Evolutionary conservation across 30 jellyfish, hydroid and myxozoan species (phyloP).

Genomic region (Morbakka virulenta): DNA sequence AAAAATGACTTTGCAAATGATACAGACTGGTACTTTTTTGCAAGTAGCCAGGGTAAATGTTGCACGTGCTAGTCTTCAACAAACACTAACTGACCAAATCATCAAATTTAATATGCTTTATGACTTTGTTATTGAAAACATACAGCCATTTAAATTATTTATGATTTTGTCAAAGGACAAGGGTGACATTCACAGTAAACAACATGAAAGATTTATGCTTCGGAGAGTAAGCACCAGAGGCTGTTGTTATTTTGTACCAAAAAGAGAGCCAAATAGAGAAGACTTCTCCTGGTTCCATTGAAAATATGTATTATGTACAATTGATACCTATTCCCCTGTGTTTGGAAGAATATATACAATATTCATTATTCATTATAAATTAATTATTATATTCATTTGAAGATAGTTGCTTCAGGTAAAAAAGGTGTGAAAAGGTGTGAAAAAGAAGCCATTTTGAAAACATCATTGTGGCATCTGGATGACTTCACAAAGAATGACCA

Average conservation of each 20-base stretch:
- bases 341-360: slow-evolving; percentile 5
- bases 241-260: slow-evolving; percentile 14
- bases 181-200: neutral
- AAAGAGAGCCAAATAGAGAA: slow-evolving; percentile 26
- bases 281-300: slow-evolving; percentile 19
- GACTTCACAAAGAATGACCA: too few relatives aligned
- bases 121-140: neutral
- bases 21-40: slow-evolving; percentile 35
- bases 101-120: neutral
- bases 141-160: neutral
- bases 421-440: too few relatives aligned
- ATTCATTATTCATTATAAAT: too few relatives aligned
- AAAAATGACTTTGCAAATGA: slow-evolving; percentile 30
- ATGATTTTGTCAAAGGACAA: neutral
- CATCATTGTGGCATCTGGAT: too few relatives aligned
- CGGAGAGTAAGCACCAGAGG: slow-evolving; percentile 46
- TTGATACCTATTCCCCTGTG: neutral
- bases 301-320: neutral
- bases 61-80: slow-evolving; percentile 37
- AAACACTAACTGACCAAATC: neutral
- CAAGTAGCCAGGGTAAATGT: slow-evolving; percentile 49
- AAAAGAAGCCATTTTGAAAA: too few relatives aligned
- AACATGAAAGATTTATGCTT: slow-evolving; percentile 2
- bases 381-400: too few relatives aligned
- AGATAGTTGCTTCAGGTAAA: too few relatives aligned